Percentiles rank a stretch among this genome's conserved stretches.
These are phyloP conservation scores for Meta bourneti DNA, from an alignment of 2,888 invertebrate genomes.

Conservation along the genomic window DNA sequence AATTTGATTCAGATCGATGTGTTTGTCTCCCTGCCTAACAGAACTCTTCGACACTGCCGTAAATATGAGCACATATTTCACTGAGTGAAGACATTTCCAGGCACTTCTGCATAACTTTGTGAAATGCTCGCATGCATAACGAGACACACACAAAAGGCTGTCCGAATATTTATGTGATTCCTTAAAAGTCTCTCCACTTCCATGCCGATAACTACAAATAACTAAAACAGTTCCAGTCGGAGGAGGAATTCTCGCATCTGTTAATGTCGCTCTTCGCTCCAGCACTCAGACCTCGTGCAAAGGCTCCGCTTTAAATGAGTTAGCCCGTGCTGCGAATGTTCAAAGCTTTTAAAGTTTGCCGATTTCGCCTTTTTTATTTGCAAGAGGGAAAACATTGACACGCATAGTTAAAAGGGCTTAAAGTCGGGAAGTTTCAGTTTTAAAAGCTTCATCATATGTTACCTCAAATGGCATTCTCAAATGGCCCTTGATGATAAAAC, in stretches of 20 bases:
- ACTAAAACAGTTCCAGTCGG: neutral
- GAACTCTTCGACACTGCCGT: neutral
- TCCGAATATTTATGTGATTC: neutral
- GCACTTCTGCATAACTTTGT: neutral
- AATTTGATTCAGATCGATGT: neutral
- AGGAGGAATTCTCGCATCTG: neutral
- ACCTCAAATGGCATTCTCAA: slow-evolving; percentile 22
- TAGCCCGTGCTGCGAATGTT: slow-evolving; percentile 22
- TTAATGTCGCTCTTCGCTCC: slow-evolving; percentile 7
- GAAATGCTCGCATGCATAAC: neutral
- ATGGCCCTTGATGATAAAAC: slow-evolving; percentile 22
- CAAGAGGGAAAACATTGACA: slow-evolving; percentile 8
- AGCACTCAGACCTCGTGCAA: neutral
- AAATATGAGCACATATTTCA: neutral
- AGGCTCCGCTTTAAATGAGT: neutral
- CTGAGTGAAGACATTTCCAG: neutral
- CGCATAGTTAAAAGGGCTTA: slow-evolving; percentile 16
- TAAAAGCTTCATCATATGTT: slow-evolving; percentile 33
- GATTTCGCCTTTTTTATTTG: slow-evolving; percentile 1
- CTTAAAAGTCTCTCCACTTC: neutral
- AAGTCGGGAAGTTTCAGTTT: slow-evolving; percentile 1
- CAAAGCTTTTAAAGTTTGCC: slow-evolving; percentile 27
- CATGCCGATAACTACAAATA: neutral
- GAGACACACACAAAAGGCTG: neutral
- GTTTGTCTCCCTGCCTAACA: neutral